These are phyloP conservation scores for Myrmecophaga tridactyla DNA, from an alignment of 2,113 vertebrate species.

Conservation along the genomic window DNA sequence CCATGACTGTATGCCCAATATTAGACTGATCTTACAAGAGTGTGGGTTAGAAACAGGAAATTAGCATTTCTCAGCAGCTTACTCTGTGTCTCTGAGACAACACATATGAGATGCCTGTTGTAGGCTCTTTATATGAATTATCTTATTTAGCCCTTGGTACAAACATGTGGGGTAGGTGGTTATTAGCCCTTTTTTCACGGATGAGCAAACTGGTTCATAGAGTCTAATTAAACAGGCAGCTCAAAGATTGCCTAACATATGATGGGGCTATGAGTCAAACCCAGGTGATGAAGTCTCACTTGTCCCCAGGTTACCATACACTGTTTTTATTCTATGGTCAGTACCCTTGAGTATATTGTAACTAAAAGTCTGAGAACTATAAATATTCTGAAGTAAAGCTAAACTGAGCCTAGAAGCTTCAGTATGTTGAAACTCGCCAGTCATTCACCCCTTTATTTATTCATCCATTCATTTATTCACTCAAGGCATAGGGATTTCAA, in stretches of 20 bases:
- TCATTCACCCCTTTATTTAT: not conserved
- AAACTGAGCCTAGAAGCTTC: not conserved
- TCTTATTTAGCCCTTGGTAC: not conserved
- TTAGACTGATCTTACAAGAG: not conserved
- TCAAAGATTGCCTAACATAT: not conserved
- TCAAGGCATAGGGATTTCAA: not conserved
- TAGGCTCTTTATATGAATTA: not conserved
- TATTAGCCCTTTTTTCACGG: not conserved
- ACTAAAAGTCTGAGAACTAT: not conserved
- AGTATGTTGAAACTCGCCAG: not conserved
- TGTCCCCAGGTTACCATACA: not conserved
- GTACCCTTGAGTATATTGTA: not conserved
- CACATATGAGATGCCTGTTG: not conserved
- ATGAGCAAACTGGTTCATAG: not conserved
- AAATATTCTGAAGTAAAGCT: constrained; percentile 13
- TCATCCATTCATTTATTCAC: not conserved
- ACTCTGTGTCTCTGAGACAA: not conserved
- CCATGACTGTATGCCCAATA: no score
- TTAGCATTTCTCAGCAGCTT: not conserved
- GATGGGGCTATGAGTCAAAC: not conserved
- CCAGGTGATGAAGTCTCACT: not conserved
- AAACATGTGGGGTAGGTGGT: not conserved
- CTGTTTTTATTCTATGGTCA: not conserved
- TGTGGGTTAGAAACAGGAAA: not conserved
- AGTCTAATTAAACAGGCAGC: not conserved